These are phyloP conservation scores for Apodemia zela DNA, from an alignment of 2,888 invertebrate species.

Conservation along the genomic window DNA sequence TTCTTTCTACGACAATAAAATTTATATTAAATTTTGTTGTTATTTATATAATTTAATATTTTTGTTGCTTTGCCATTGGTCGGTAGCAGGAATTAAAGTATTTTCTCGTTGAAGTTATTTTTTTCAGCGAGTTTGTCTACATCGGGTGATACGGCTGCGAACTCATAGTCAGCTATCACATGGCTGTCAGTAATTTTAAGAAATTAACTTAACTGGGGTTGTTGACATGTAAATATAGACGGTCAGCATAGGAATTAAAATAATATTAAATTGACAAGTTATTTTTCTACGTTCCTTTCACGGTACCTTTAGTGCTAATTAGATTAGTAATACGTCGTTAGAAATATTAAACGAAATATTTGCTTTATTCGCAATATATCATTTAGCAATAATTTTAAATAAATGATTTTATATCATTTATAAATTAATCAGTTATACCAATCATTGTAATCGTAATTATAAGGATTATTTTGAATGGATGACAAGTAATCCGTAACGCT, in stretches of 20 bases:
- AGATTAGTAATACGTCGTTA: constrained; percentile 38
- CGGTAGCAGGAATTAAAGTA: not conserved
- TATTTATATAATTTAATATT: not conserved
- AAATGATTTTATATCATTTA: constrained; percentile 31
- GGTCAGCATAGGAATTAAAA: constrained; percentile 76
- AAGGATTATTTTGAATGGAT: constrained; percentile 56
- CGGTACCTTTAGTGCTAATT: constrained; percentile 51
- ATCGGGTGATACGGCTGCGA: constrained; percentile 61
- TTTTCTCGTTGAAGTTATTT: constrained; percentile 18
- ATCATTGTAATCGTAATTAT: constrained; percentile 43
- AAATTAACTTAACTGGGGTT: constrained; percentile 66
- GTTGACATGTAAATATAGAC: constrained; percentile 78
- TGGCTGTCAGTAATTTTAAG: constrained; percentile 81
- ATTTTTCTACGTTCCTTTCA: constrained; percentile 77
- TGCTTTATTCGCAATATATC: constrained; percentile 42
- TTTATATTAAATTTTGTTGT: constrained; percentile 6
- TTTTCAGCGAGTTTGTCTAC: constrained; percentile 62
- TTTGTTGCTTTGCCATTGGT: not conserved
- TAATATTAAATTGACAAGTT: constrained; percentile 75
- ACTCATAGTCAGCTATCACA: constrained; percentile 80
- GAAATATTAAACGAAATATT: constrained; percentile 35
- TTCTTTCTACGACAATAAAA: constrained; percentile 2
- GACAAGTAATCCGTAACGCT: constrained; percentile 73
- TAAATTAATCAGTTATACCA: constrained; percentile 31
- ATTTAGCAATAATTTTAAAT: constrained; percentile 45